Evolutionary conservation across 2,797 vertebrate genomes (phyloP), one percentile per base, ranked within the genome.

Genomic region (Falco rusticolus): DNA sequence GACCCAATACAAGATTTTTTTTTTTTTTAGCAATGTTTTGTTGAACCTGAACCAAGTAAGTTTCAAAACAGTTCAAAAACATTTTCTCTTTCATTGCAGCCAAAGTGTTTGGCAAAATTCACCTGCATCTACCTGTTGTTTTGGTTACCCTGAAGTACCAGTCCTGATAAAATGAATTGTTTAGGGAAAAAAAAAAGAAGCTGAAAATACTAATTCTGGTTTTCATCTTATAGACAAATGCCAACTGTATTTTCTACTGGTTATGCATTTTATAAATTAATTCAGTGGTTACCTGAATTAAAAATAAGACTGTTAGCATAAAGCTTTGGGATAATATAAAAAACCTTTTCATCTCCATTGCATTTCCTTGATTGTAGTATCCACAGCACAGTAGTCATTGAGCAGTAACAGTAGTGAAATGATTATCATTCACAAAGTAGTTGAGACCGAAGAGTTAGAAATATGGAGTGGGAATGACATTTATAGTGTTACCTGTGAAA

Each of bases 401-500:
- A 88, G 54, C 31, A 43, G 77, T 45, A n/a, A 20, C 8, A 31
- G 16, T 5, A 50, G 43, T 17, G 51, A 93, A 59, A 34, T 72
- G 85, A 72, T 94, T 84, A 45, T 81, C 43, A 79, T 84, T 84
- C 77, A 69, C 51, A 22, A 63, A 53, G 53, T 37, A 76, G 31
- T 28, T 74, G 61, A 72, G 63, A 47, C 12, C 37, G 78, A 39
- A 69, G 50, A 68, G 34, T 54, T 91, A 79, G 63, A 93, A 91
- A 68, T 90, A 86, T 9, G 22, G 60, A 70, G 66, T 89, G 75
- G 70, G 48, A 75, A 51, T 93, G 83, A 96, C 72, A 84, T 93
- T 92, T 92, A 87, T 77, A 60, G 54, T 13, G 10, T 45, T 66
- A 25, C 48, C 56, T 93, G 39, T 92, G 66, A 90, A 90, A 95